phyloP scores from a whole-genome alignment of 2,888 invertebrate genomes.

The Cerceris rybyensis region DNA sequence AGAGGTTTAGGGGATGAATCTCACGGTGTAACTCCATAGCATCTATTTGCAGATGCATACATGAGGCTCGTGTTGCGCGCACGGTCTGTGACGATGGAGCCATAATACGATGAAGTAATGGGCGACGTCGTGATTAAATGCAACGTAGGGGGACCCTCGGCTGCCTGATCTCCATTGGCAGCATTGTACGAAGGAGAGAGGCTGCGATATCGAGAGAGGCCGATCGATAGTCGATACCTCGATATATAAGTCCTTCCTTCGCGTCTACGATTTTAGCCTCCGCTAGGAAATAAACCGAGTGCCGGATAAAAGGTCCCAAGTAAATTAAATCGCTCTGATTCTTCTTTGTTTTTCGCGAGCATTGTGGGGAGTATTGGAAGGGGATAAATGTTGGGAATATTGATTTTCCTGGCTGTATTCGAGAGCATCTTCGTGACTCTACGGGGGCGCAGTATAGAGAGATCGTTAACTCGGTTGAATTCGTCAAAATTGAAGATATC shows the following conservation, averaged over 20 bases:
- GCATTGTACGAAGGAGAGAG: constrained; percentile 5
- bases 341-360: neutral
- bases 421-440: too few relatives aligned
- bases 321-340: neutral
- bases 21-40: too few relatives aligned
- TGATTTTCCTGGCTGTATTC: neutral
- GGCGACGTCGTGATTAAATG: constrained; percentile 60
- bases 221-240: constrained; percentile 19
- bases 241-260: neutral
- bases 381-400: neutral
- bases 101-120: constrained; percentile 61
- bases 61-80: constrained; percentile 14
- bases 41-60: neutral
- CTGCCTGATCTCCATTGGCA: constrained; percentile 39
- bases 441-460: too few relatives aligned
- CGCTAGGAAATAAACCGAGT: neutral
- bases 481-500: too few relatives aligned
- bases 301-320: neutral
- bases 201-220: constrained; percentile 29
- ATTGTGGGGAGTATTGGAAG: neutral
- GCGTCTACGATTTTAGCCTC: neutral
- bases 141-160: constrained; percentile 28
- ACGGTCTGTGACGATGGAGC: constrained; percentile 40
- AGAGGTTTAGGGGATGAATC: too few relatives aligned
- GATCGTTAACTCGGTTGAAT: too few relatives aligned